Percentiles rank a stretch among this genome's conserved stretches.
Evolutionary conservation across 2,113 vertebrate species (phyloP).

Genomic region (Plecturocebus donacophilus): DNA sequence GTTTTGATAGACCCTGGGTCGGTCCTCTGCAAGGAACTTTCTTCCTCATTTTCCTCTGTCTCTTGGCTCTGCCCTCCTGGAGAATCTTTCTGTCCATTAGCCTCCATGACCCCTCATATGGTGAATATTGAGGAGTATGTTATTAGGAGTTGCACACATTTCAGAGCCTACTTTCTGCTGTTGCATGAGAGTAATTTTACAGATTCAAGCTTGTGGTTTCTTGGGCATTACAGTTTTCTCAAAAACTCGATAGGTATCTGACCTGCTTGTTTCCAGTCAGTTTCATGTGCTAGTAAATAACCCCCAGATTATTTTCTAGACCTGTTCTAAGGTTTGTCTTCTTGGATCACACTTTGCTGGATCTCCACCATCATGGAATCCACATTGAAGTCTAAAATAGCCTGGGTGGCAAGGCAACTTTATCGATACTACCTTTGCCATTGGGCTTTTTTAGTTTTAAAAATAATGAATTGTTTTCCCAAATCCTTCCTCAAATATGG

Average conservation of each 20-base stretch:
- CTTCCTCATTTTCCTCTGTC: not conserved
- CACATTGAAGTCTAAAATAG: not conserved
- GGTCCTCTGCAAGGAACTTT: not conserved
- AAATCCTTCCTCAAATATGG: not conserved
- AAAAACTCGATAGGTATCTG: not conserved
- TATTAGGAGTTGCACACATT: not conserved
- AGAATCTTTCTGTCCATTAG: not conserved
- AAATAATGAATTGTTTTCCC: not conserved
- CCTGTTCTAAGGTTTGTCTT: not conserved
- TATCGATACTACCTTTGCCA: not conserved
- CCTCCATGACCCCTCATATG: not conserved
- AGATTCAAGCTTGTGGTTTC: constrained; percentile 25
- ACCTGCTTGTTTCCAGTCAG: not conserved
- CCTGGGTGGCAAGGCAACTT: not conserved
- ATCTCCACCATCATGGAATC: not conserved
- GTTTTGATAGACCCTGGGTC: not conserved
- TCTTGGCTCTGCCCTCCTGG: not conserved
- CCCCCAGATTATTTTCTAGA: not conserved
- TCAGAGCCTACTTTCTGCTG: not conserved
- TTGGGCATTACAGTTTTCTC: not conserved
- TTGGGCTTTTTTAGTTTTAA: not conserved
- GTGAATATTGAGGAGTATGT: not conserved
- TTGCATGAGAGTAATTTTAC: not conserved
- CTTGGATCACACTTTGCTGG: not conserved
- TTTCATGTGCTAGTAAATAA: not conserved